Evolutionary conservation across 2,797 vertebrate species (phyloP).

Genomic region (Rhincodon typus): DNA sequence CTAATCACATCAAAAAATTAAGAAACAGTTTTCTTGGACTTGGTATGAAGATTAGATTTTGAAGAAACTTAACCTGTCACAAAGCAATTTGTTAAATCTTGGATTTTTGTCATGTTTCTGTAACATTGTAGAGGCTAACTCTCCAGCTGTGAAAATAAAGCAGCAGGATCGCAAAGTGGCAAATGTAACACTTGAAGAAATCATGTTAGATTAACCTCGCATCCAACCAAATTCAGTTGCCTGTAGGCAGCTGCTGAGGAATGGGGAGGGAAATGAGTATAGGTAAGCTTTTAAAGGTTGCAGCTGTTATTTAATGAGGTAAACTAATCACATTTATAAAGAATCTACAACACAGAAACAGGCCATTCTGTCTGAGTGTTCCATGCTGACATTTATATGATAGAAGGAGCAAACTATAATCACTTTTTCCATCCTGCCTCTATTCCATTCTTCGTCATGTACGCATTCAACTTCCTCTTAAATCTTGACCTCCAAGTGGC

Average conservation of each 20-base stretch:
- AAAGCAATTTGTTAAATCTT: neutral
- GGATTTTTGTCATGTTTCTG: neutral
- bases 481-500: neutral
- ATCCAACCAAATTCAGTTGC: neutral
- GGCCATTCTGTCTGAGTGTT: neutral
- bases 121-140: neutral
- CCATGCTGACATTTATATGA: too few relatives aligned
- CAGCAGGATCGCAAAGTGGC: neutral
- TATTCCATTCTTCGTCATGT: neutral
- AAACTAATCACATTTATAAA: neutral
- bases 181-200: neutral
- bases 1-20: neutral
- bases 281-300: neutral
- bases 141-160: neutral
- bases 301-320: neutral
- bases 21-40: neutral
- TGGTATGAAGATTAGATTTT: neutral
- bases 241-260: neutral
- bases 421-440: neutral
- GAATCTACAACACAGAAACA: neutral
- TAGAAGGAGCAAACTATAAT: too few relatives aligned
- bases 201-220: neutral
- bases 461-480: neutral
- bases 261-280: neutral
- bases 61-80: neutral